These are phyloP conservation scores for Aplochiton taeniatus DNA, from an alignment of 2,797 vertebrate species.

Conservation along the genomic window DNA sequence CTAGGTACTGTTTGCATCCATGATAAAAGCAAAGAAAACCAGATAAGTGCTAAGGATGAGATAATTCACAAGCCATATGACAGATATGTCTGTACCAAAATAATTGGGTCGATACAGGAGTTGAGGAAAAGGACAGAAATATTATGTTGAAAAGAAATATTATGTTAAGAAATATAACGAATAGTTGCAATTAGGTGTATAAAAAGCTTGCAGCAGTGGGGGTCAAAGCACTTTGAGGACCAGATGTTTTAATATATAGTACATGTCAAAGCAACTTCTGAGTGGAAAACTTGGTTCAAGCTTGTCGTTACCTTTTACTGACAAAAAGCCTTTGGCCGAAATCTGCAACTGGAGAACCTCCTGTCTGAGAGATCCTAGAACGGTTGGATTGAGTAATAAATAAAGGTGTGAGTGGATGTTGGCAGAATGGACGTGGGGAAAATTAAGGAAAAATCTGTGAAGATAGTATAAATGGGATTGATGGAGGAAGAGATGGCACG, in stretches of 20 bases:
- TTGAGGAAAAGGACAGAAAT: too few relatives aligned
- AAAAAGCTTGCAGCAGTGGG: conserved; percentile 5
- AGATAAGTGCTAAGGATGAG: too few relatives aligned
- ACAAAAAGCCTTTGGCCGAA: conserved; percentile 69
- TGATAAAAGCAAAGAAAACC: too few relatives aligned
- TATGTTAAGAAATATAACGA: too few relatives aligned
- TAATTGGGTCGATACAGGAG: too few relatives aligned
- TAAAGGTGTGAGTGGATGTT: conserved; percentile 26
- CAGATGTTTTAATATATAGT: too few relatives aligned
- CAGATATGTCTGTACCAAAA: too few relatives aligned
- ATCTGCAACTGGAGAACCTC: conserved; percentile 83
- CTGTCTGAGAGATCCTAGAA: conserved; percentile 79
- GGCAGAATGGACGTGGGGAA: conserved; percentile 17
- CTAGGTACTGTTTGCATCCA: too few relatives aligned
- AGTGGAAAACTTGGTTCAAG: too few relatives aligned
- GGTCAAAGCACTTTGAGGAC: neutral
- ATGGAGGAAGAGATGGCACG: neutral
- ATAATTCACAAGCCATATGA: too few relatives aligned
- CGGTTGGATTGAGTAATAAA: neutral
- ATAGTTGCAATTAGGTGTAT: neutral
- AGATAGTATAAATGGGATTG: conserved; percentile 12
- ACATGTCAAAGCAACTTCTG: too few relatives aligned
- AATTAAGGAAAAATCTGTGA: neutral
- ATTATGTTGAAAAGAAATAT: too few relatives aligned
- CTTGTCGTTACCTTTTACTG: conserved; percentile 71